Evolutionary conservation across 2,113 vertebrate genomes (phyloP), one percentile per base, ranked within the genome.

Genomic region (Baryphthengus martii): DNA sequence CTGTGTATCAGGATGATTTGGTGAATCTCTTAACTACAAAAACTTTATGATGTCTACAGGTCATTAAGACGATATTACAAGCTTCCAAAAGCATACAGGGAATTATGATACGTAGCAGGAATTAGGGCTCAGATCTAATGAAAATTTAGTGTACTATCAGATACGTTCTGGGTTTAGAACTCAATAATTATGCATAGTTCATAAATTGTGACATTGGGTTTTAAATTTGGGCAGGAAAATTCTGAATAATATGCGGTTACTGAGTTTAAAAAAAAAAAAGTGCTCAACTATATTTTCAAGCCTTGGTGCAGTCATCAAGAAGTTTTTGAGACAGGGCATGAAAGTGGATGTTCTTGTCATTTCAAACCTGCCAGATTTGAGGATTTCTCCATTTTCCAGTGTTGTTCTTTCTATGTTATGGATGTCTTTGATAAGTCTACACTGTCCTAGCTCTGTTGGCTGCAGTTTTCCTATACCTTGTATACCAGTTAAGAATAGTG

Each of bases 161-260:
- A 91, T 92, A 83, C 85, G 82, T 94, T 89, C 83, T 62, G 44
- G 63, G 6, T 86, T 70, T 79, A 78, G 73, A 90, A 89, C 80
- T 96, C 88, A 85, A 84, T 95, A 91, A 95, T 96, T 94, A 93
- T 93, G 90, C 71, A 26, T 52, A 94, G 95, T 93, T 88, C 87
- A 95, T 94, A 91, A 96, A 95, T 82, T 65, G 85, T 96, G 89
- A 85, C 80, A 94, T 85, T 29, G 44, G 56, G 75, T 82, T 93
- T 93, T 91, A 91, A 84, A 92, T 85, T 92, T 90, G 39, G 67
- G 63, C 73, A 67, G 71, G 70, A 66, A 74, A 73, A 67, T 92
- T 91, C 33, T 66, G 63, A 58, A n/a, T 73, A 86, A 89, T 65
- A 21, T 0, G 1, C 39, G n/a, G 39, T 70, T 75, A 84, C 73